Conservation (phyloP, 2,888 invertebrate genomes). For the Gisinianus flammeolus region DNA sequence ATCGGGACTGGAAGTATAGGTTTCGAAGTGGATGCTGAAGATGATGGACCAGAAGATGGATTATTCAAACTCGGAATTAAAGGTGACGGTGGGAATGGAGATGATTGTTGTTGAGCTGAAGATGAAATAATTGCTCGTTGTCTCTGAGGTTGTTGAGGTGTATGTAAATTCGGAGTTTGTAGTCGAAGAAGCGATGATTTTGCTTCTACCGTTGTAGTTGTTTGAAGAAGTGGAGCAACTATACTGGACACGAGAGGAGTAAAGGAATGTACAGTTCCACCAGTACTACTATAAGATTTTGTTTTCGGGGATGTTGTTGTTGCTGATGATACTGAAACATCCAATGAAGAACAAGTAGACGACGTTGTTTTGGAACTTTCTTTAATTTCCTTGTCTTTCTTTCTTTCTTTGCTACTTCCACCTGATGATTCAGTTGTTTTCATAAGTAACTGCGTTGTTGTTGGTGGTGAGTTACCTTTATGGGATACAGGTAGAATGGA, state of each 20-base stretch:
- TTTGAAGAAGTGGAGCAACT: neutral
- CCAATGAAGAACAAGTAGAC: neutral
- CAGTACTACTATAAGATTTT: neutral
- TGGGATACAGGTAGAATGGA: neutral
- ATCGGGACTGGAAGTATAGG: slow-evolving; percentile 6
- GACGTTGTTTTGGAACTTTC: neutral
- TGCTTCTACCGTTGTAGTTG: slow-evolving; percentile 1
- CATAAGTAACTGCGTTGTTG: neutral
- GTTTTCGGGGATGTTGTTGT: neutral
- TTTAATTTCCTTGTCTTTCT: slow-evolving; percentile 10
- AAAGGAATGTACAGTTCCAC: neutral
- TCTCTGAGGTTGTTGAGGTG: slow-evolving; percentile 11
- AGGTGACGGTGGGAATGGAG: slow-evolving; percentile 5
- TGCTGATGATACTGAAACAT: neutral
- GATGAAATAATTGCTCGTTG: slow-evolving; percentile 21
- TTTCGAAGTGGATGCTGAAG: too few species aligned
- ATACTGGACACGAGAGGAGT: neutral
- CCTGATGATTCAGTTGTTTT: neutral
- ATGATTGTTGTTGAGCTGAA: neutral
- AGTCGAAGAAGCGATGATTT: neutral
- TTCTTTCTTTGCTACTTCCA: neutral
- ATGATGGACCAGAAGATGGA: neutral
- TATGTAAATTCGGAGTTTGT: slow-evolving; percentile 14
- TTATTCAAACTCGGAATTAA: slow-evolving; percentile 13
- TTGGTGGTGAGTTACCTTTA: neutral